Evolutionary conservation across 2,113 vertebrate species (phyloP).

Genomic region (Lagenorhynchus albirostris): DNA sequence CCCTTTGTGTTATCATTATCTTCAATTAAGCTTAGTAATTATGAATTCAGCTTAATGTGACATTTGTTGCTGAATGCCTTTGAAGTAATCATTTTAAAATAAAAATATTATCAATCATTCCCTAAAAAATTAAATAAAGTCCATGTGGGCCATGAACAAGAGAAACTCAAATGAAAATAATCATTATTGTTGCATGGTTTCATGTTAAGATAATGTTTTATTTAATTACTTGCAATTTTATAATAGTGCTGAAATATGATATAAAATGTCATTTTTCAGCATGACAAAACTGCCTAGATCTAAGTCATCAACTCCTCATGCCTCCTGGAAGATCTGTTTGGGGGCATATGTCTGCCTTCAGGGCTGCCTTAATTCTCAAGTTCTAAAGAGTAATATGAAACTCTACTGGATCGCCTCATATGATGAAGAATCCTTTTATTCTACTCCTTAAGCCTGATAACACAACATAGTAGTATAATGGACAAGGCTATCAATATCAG

Average conservation of each 20-base stretch:
- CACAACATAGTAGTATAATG: neutral
- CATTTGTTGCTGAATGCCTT: slow-evolving; percentile 31
- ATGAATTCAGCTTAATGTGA: neutral
- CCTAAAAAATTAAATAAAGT: slow-evolving; percentile 39
- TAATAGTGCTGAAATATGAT: neutral
- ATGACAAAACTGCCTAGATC: neutral
- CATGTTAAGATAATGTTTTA: neutral
- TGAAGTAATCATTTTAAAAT: slow-evolving; percentile 29
- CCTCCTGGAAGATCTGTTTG: neutral
- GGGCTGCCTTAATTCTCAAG: neutral
- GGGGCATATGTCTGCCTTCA: neutral
- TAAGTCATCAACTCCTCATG: neutral
- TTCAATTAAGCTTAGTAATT: slow-evolving; percentile 48
- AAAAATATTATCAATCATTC: neutral
- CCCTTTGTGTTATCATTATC: neutral
- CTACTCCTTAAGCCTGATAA: neutral
- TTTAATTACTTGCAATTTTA: slow-evolving; percentile 28
- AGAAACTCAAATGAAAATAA: neutral
- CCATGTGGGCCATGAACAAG: neutral
- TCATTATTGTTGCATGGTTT: neutral
- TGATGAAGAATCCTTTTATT: neutral
- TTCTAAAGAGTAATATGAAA: neutral
- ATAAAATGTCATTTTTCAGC: slow-evolving; percentile 1
- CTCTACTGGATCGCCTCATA: neutral
- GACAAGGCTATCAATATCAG: neutral